Evolutionary conservation across 2,797 vertebrate genomes (phyloP).

Genomic region (Siniperca undulata): DNA sequence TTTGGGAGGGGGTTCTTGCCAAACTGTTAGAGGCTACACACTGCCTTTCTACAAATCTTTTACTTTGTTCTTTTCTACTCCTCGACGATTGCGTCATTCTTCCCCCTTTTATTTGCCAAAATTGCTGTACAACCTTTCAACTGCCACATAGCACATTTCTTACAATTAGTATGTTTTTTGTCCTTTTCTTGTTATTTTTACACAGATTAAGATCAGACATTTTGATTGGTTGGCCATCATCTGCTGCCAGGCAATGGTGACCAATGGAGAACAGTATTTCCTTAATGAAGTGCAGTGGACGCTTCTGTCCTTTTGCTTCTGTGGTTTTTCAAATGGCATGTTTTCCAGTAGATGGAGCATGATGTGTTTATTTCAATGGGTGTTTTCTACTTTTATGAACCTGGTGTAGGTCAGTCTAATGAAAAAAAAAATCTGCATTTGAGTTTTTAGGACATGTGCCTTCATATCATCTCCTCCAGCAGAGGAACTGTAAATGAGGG

Average conservation of each 20-base stretch:
- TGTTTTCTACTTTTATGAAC: conserved; percentile 75
- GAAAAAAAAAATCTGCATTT: conserved; percentile 47
- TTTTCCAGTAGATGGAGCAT: conserved; percentile 68
- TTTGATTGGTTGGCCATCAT: conserved; percentile 35
- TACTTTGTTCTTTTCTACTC: conserved; percentile 78
- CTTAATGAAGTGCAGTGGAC: conserved; percentile 29
- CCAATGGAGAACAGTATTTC: conserved; percentile 51
- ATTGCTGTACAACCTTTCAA: conserved; percentile 54
- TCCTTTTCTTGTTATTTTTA: conserved; percentile 27
- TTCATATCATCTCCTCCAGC: conserved; percentile 76
- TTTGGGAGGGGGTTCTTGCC: conserved; percentile 53
- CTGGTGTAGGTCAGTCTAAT: conserved; percentile 61
- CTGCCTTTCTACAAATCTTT: conserved; percentile 81
- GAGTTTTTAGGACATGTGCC: conserved; percentile 78
- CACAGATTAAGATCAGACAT: conserved; percentile 27
- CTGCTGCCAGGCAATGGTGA: conserved; percentile 18
- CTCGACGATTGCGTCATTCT: conserved; percentile 50
- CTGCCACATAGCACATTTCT: conserved; percentile 72
- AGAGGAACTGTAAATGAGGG: conserved; percentile 66
- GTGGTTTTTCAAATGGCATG: conserved; percentile 41
- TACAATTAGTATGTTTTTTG: conserved; percentile 36
- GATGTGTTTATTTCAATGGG: conserved; percentile 48
- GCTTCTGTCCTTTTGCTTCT: conserved; percentile 26
- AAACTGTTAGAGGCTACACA: conserved; percentile 84
- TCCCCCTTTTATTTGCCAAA: conserved; percentile 54